Conservation (phyloP, 2,888 invertebrate species). For the Trimorus sp. region DNA sequence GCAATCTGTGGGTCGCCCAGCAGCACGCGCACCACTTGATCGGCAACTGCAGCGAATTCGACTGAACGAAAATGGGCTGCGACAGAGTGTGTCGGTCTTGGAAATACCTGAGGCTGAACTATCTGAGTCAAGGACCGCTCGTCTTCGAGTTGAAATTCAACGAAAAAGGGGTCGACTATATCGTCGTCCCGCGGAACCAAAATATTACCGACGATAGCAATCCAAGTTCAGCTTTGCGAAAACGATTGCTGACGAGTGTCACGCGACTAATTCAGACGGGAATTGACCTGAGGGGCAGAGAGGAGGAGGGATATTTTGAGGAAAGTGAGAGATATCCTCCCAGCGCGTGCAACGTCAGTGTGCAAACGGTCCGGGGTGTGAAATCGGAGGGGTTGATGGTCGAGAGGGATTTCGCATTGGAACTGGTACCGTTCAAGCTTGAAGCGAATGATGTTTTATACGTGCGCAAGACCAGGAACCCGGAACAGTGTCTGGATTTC, state of each 20-base stretch:
- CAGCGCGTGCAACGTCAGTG: slow-evolving; percentile 7
- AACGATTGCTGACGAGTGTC: slow-evolving; percentile 5
- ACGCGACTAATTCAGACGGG: slow-evolving; percentile 10
- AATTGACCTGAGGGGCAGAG: slow-evolving; percentile 32
- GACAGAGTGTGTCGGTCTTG: not conserved
- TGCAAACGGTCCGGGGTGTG: slow-evolving; percentile 18
- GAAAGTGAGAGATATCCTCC: not conserved
- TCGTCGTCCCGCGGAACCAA: not conserved
- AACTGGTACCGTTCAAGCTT: slow-evolving; percentile 24
- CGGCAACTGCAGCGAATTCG: not conserved
- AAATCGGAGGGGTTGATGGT: slow-evolving; percentile 20
- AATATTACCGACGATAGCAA: not conserved
- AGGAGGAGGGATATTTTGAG: slow-evolving; percentile 5
- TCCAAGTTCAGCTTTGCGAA: no score
- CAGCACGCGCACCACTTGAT: not conserved
- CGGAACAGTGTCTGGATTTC: slow-evolving; percentile 7
- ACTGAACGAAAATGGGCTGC: not conserved
- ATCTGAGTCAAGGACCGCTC: not conserved
- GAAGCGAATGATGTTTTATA: slow-evolving; percentile 15
- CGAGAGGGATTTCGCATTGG: slow-evolving; percentile 10
- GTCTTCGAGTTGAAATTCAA: slow-evolving; percentile 19
- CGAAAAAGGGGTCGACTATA: slow-evolving; percentile 26
- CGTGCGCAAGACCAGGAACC: slow-evolving; percentile 14
- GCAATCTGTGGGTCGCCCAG: no score
- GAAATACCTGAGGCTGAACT: not conserved